Evolutionary conservation across 2,888 invertebrate species (phyloP).

Genomic region (Pseudolycoriella hygida): DNA sequence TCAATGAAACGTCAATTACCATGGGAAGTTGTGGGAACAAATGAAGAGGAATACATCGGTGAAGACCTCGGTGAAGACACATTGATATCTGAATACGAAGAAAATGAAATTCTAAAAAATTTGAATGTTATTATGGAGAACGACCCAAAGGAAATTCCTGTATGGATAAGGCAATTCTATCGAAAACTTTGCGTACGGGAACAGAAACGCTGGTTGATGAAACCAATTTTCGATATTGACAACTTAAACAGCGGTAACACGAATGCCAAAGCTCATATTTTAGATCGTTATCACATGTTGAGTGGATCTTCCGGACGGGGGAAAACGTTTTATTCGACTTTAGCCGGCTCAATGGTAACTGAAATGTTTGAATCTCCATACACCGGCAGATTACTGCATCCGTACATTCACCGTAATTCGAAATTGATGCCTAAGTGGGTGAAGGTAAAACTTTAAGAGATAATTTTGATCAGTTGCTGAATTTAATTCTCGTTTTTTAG

Average conservation of each 20-base stretch:
- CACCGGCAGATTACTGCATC: conserved; percentile 56
- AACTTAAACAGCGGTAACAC: conserved; percentile 9
- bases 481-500: conserved; percentile 8
- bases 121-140: conserved; percentile 18
- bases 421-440: conserved; percentile 53
- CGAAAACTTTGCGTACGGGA: conserved; percentile 39
- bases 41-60: conserved; percentile 7
- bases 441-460: conserved; percentile 24
- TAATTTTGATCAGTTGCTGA: conserved; percentile 26
- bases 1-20: conserved; percentile 27
- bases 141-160: conserved; percentile 19
- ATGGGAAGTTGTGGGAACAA: conserved; percentile 24
- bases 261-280: conserved; percentile 14
- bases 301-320: not conserved
- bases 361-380: conserved; percentile 47
- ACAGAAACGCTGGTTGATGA: conserved; percentile 35
- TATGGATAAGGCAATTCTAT: conserved; percentile 30
- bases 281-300: conserved; percentile 23
- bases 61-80: conserved; percentile 8
- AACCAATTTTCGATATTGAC: conserved; percentile 40
- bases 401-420: conserved; percentile 62
- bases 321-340: conserved; percentile 27
- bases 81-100: conserved; percentile 23
- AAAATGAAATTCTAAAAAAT: conserved; percentile 20
- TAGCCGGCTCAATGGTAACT: conserved; percentile 35